phyloP scores from a whole-genome alignment of 2,113 vertebrate genomes.

The Pelecanus crispus region DNA sequence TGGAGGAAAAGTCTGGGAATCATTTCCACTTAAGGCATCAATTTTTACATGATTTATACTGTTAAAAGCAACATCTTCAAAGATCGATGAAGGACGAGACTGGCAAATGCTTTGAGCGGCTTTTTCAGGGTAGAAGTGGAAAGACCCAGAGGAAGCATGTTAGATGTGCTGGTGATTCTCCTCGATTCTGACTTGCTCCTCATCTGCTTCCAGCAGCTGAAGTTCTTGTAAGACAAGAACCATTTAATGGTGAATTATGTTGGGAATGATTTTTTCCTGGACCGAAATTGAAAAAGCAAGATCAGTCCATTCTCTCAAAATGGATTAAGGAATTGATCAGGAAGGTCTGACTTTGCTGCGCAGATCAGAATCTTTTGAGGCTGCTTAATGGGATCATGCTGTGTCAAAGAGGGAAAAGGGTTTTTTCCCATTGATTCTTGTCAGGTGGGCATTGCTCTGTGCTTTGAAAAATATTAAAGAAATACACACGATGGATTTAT shows the following conservation, averaged over 20 bases:
- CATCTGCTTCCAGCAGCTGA: constrained; percentile 10
- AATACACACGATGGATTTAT: neutral
- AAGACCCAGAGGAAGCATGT: neutral
- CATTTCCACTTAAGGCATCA: neutral
- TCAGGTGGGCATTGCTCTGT: neutral
- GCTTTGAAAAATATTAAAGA: neutral
- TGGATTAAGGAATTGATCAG: constrained; percentile 59
- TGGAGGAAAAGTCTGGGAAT: neutral
- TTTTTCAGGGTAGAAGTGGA: neutral
- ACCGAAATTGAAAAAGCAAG: neutral
- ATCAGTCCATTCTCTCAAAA: neutral
- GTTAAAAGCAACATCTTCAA: neutral
- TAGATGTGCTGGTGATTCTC: neutral
- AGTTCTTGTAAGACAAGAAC: neutral
- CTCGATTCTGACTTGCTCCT: neutral
- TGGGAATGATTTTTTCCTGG: neutral
- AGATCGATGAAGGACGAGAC: neutral
- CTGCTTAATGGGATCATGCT: constrained; percentile 28
- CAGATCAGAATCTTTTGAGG: neutral
- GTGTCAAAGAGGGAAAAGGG: neutral
- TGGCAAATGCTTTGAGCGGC: neutral
- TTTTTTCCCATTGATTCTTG: neutral
- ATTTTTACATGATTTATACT: neutral
- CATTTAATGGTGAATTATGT: constrained; percentile 46
- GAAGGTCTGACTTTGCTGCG: neutral